These are phyloP conservation scores for Aegypius monachus DNA, from an alignment of 2,113 vertebrate species.

Conservation along the genomic window DNA sequence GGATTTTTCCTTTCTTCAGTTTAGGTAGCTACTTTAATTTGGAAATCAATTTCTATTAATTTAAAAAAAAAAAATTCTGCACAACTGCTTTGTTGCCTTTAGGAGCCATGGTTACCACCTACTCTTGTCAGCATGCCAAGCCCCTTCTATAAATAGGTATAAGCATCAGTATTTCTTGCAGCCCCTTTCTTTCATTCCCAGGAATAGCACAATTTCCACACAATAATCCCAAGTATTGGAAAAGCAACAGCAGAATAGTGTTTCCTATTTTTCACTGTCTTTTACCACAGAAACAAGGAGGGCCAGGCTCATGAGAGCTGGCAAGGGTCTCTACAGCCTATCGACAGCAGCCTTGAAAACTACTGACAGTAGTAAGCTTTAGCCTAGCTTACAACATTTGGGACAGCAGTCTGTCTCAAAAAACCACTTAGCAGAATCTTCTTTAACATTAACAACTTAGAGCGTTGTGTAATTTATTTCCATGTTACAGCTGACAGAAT, in stretches of 20 bases:
- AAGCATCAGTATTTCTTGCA: background rate
- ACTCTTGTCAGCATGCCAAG: background rate
- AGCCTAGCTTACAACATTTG: background rate
- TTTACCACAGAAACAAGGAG: background rate
- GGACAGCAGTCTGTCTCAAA: background rate
- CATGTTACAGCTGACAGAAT: background rate
- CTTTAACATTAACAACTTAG: background rate
- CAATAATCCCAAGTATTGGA: background rate
- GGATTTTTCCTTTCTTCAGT: background rate
- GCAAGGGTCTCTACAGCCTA: background rate
- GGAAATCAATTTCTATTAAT: background rate
- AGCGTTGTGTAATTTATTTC: background rate
- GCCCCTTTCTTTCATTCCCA: background rate
- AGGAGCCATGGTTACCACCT: background rate
- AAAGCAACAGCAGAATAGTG: background rate
- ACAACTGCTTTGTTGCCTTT: background rate
- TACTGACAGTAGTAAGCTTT: background rate
- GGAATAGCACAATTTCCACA: background rate
- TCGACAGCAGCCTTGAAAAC: background rate
- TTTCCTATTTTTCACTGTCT: background rate
- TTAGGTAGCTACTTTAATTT: background rate
- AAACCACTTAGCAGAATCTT: background rate
- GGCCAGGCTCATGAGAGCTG: background rate
- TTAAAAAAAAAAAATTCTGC: background rate
- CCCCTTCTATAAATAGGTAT: background rate